phyloP scores from a whole-genome alignment of 37 sponge, comb jelly and placozoan genomes.

The Halichondria panicea region DNA sequence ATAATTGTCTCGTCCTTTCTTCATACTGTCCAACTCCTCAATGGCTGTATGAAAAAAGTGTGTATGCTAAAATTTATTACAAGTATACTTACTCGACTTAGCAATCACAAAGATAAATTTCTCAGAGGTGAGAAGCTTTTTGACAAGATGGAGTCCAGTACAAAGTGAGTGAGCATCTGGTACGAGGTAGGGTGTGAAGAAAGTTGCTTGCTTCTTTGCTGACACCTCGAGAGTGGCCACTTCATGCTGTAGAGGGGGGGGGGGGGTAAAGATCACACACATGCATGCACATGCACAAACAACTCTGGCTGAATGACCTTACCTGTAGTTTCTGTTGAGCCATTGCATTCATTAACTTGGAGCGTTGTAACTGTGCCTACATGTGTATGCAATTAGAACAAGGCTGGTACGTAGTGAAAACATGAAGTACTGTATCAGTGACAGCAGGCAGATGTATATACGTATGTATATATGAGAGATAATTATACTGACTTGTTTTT shows the following conservation, averaged over 20 bases:
- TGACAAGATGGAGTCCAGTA: slow-evolving; percentile 72
- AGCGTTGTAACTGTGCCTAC: slow-evolving; percentile 56
- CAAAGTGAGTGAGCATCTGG: slow-evolving; percentile 86
- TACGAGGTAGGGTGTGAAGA: slow-evolving; percentile 80
- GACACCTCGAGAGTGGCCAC: slow-evolving; percentile 46
- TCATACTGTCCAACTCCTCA: slow-evolving; percentile 77
- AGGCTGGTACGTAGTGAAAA: background rate
- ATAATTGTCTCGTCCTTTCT: slow-evolving; percentile 78
- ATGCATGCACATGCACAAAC: no score
- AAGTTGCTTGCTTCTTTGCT: slow-evolving; percentile 18
- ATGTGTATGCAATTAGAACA: background rate
- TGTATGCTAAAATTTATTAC: no score
- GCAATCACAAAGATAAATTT: slow-evolving; percentile 81
- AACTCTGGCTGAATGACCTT: no score
- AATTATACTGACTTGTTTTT: slow-evolving; percentile 43
- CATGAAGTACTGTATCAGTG: background rate
- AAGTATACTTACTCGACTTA: slow-evolving; percentile 55
- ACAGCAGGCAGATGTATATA: no score
- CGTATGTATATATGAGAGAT: no score
- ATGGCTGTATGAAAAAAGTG: slow-evolving; percentile 43
- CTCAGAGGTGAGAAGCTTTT: slow-evolving; percentile 72
- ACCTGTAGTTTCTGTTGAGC: slow-evolving; percentile 85
- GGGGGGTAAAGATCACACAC: background rate
- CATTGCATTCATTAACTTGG: slow-evolving; percentile 86
- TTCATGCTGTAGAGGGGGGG: slow-evolving; percentile 45